phyloP scores from a whole-genome alignment of 2,113 vertebrate species.

The Dasypus novemcinctus region DNA sequence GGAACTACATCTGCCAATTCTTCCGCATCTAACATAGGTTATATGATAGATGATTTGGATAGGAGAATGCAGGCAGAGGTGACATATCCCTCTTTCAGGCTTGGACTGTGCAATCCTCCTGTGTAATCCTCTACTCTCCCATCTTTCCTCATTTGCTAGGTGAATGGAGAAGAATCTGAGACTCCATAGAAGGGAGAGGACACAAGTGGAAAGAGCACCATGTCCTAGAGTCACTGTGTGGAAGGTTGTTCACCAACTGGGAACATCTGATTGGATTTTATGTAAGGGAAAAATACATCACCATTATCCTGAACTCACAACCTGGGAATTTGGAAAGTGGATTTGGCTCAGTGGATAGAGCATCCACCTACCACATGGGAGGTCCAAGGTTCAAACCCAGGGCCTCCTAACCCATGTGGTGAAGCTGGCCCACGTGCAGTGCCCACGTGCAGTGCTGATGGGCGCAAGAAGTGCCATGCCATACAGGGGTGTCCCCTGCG shows the following conservation, averaged over 20 bases:
- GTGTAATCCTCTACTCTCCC: rapidly evolving
- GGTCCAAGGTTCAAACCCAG: too few species aligned
- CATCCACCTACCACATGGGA: too few species aligned
- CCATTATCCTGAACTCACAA: neutral
- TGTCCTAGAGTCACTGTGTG: neutral
- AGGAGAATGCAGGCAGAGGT: neutral
- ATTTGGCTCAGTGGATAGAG: too few species aligned
- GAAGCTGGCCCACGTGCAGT: too few species aligned
- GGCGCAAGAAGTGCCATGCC: too few species aligned
- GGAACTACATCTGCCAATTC: neutral
- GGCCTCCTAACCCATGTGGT: too few species aligned
- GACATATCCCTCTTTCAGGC: neutral
- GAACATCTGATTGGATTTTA: neutral
- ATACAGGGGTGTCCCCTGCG: too few species aligned
- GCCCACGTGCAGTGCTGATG: too few species aligned
- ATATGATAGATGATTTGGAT: rapidly evolving
- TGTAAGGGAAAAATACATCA: neutral
- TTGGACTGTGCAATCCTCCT: neutral
- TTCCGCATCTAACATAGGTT: too few species aligned
- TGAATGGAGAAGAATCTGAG: neutral
- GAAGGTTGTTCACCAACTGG: too few species aligned
- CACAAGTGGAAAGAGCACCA: neutral
- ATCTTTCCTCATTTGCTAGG: neutral
- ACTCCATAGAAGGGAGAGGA: neutral
- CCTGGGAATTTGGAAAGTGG: neutral